A percentile compares a stretch with the other conserved stretches of the same genome.
Evolutionary conservation across 2,888 invertebrate species (phyloP).

Genomic region (Morinoia aosen): DNA sequence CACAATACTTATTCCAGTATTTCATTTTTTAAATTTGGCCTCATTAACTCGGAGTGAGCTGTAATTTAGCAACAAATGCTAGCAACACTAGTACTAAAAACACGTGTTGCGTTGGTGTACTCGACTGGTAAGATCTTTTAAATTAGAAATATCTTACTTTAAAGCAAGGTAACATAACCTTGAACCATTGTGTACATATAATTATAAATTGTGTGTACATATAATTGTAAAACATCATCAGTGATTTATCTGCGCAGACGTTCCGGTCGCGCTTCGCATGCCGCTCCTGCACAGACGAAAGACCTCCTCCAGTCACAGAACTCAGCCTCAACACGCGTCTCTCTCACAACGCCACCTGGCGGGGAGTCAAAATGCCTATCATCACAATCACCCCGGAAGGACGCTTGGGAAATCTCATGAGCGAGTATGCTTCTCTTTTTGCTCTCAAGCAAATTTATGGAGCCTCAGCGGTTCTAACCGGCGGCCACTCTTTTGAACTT

Average conservation of each 20-base stretch:
- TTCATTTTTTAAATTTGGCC: too few relatives aligned
- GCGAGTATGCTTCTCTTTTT: slow-evolving; percentile 64
- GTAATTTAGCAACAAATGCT: too few relatives aligned
- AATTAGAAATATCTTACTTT: too few relatives aligned
- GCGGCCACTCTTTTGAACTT: neutral
- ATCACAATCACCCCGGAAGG: slow-evolving; percentile 53
- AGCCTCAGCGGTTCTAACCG: neutral
- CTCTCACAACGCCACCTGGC: neutral
- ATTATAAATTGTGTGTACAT: too few relatives aligned
- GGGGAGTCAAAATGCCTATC: neutral
- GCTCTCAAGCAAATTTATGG: slow-evolving; percentile 47
- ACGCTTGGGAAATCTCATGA: slow-evolving; percentile 66
- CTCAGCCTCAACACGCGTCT: neutral
- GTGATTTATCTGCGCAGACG: neutral
- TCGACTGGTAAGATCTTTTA: too few relatives aligned
- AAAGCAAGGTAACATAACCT: too few relatives aligned
- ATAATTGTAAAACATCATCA: too few relatives aligned
- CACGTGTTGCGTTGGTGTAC: too few relatives aligned
- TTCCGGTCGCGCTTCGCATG: neutral
- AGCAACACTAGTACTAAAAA: too few relatives aligned
- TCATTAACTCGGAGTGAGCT: too few relatives aligned
- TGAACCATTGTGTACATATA: too few relatives aligned
- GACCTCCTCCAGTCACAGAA: neutral
- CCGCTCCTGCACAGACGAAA: neutral
- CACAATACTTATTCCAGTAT: too few relatives aligned